Evolutionary conservation across 2,797 vertebrate genomes (phyloP).

Genomic region (Dendrocincla tyrannina): DNA sequence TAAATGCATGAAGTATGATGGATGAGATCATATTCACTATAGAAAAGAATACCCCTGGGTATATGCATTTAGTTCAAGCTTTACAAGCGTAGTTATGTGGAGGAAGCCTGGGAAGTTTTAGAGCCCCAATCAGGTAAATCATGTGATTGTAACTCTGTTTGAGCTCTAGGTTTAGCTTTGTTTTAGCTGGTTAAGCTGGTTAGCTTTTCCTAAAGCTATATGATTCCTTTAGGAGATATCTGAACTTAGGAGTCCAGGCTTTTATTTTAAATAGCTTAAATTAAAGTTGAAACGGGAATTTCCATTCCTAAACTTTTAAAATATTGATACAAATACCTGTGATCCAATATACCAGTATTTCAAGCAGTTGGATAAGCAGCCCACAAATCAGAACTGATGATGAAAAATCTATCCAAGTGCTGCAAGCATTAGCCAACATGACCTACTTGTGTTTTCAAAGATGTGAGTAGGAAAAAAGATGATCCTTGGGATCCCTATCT

Average conservation of each 20-base stretch:
- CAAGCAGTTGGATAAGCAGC: neutral
- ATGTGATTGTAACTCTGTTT: neutral
- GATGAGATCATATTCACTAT: neutral
- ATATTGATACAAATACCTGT: neutral
- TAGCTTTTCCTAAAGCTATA: neutral
- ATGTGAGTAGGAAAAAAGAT: rapidly evolving
- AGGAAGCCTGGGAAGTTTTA: neutral
- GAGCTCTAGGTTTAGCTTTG: neutral
- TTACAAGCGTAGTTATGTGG: neutral
- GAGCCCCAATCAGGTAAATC: neutral
- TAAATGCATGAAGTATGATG: neutral
- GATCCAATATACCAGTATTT: neutral
- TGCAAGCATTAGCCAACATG: neutral
- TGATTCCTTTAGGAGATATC: neutral
- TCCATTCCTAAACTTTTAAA: neutral
- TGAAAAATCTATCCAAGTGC: neutral
- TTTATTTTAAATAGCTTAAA: neutral
- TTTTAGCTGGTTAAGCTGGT: neutral
- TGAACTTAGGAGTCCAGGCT: neutral
- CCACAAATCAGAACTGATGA: neutral
- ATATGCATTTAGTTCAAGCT: neutral
- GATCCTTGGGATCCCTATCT: neutral
- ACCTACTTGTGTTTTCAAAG: neutral
- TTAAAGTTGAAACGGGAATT: neutral
- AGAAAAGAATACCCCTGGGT: neutral